Percentiles rank a stretch among this genome's conserved stretches.
phyloP scores from a whole-genome alignment of 2,888 invertebrate genomes.

The Mactromeris polynyma region DNA sequence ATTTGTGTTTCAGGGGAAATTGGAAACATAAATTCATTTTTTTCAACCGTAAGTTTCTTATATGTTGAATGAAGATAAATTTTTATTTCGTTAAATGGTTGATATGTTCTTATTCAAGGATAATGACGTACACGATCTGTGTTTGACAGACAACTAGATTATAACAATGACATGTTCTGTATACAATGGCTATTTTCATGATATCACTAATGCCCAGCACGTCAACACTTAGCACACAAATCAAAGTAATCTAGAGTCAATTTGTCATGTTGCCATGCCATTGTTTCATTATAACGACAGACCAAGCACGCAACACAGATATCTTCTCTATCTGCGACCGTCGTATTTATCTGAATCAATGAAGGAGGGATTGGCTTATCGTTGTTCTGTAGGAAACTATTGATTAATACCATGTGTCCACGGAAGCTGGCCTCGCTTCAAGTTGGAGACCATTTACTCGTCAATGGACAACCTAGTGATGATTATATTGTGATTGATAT shows the following conservation, averaged over 20 bases:
- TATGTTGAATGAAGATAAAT: not conserved
- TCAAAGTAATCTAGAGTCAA: constrained; percentile 6
- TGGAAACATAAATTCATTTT: not conserved
- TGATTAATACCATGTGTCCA: not conserved
- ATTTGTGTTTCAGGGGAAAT: not conserved
- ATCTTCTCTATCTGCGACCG: not conserved
- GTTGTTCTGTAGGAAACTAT: not conserved
- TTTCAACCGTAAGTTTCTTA: not conserved
- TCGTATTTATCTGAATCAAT: not conserved
- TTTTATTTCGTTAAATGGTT: not conserved
- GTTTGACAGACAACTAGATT: not conserved
- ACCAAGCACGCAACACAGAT: not conserved
- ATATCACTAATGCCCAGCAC: not conserved
- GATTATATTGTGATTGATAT: not conserved
- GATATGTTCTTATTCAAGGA: not conserved
- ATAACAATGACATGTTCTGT: not conserved
- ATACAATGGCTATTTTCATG: not conserved
- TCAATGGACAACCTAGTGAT: not conserved
- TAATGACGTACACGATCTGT: not conserved
- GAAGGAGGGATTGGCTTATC: not conserved
- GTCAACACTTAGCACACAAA: not conserved
- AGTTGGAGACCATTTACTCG: not conserved
- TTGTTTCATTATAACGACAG: not conserved
- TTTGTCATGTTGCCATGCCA: not conserved
- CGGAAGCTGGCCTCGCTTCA: not conserved